Evolutionary conservation across 2,113 vertebrate genomes (phyloP), one percentile per base, ranked within the genome.

Genomic region (Tyto alba): DNA sequence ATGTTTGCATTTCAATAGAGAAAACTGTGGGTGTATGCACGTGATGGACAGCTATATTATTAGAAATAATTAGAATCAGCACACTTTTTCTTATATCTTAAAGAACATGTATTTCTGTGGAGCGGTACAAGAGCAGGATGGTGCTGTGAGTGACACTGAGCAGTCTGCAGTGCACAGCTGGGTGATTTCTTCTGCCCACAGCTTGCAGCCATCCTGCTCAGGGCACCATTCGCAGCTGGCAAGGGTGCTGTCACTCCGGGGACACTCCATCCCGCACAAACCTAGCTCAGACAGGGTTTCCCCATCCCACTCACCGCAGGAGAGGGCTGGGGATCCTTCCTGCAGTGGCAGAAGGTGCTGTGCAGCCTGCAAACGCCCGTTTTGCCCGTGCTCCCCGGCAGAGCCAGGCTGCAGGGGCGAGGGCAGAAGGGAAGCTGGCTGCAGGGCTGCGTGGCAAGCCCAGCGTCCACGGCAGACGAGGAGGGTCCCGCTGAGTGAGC

Each of bases 281-380:
- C 60, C 41, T 7, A 4, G 18, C 22, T 56, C 81, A 26, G 75
- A 27, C 25, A 27, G 55, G 47, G 32, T 22, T 66, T 36, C 41
- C 53, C 52, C 30, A 45, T 41, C 73, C 60, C 40, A 10, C 17
- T 53, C 15, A 3, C 50, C 0, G 5, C 41, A 7, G 26, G 45
- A 66, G 43, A 72, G 59, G 40, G 66, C 73, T 36, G 64, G 15
- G 19, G 52, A 13, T 11, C 50, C 78, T 71, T 40, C 38, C 53
- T 13, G 45, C n/a, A 30, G 64, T 69, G 45, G 32, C 20, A 5
- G 5, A 67, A 47, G 52, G 26, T 19, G 17, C 64, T 23, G 29
- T 26, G 77, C 36, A 77, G 57, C 43, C 38, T 55, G 52, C 25
- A 16, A 21, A 15, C 1, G 0, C 22, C 29, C 0, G 0, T 43